Conservation (phyloP, 2,888 invertebrate species). For the Selenia dentaria region DNA sequence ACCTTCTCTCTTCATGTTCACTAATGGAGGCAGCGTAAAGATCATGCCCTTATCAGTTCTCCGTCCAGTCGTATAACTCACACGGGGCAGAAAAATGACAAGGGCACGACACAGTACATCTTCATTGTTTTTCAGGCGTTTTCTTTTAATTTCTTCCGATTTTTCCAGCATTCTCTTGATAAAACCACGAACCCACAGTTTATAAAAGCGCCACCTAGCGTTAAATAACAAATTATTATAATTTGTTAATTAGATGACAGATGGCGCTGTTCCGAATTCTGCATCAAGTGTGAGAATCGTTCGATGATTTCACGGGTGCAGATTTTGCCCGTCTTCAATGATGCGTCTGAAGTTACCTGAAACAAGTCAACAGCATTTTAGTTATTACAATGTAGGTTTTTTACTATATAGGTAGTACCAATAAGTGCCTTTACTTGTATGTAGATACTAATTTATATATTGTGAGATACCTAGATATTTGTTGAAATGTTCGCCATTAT, state of each 20-base stretch:
- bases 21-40: constrained; percentile 49
- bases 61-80: constrained; percentile 95
- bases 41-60: constrained; percentile 99
- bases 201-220: constrained; percentile 51
- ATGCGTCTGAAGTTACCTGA: constrained; percentile 9
- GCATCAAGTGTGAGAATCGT: constrained; percentile 46
- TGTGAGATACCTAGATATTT: too few relatives aligned
- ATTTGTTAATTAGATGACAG: constrained; percentile 20
- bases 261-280: constrained; percentile 44
- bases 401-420: too few relatives aligned
- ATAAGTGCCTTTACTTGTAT: too few relatives aligned
- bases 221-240: constrained; percentile 35
- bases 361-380: too few relatives aligned
- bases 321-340: constrained; percentile 27
- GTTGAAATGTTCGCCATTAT: too few relatives aligned
- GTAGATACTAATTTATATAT: too few relatives aligned
- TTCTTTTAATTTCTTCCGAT: constrained; percentile 26
- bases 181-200: too few relatives aligned
- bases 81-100: constrained; percentile 98
- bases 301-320: constrained; percentile 46
- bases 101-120: constrained; percentile 86
- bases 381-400: too few relatives aligned
- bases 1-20: constrained; percentile 3
- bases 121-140: constrained; percentile 1
- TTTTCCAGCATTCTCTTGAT: constrained; percentile 17